Evolutionary conservation across 2,888 invertebrate genomes (phyloP), one percentile per base, ranked within the genome.

Genomic region (Philereme vetulata): DNA sequence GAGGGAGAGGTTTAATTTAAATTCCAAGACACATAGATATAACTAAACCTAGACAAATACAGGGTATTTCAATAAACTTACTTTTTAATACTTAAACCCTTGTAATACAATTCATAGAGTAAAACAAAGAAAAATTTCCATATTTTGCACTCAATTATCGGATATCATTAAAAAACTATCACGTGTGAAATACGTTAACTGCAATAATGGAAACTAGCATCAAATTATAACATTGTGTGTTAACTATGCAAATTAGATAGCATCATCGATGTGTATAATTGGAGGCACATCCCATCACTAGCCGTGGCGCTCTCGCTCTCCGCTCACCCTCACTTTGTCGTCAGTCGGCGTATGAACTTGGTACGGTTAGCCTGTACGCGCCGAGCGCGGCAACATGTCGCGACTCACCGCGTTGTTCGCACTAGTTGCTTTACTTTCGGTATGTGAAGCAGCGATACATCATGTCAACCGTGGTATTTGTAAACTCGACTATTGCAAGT

Each of bases 401-500:
- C 81, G 79, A 65, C 74, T 76, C 56, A 65, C 64, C 69, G 91
- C 84, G 80, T 81, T 80, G 90, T 91, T 82, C 93, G 93, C 90
- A 92, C 92, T 88, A 91, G 93, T 85, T 88, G 91, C 72, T 80
- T 84, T 79, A 80, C 82, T 71, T 85, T 86, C 74, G 76, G 82
- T 75, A 64, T 72, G 72, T 55, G 67, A 59, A 60, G 78, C 66
- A 71, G 74, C 49, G 62, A 71, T 52, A 62, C 68, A 52, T 55
- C 67, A 57, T 35, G 42, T 38, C 32, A 11, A 48, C 3, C 46
- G 43, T 8, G 90, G 91, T 57, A 85, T 95, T 68, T 95, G 95
- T 80, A 66, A 72, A 11, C 55, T 76, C 42, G 85, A 85, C 60
- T 94, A 91, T 72, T 95, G 95, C 86, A 90, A 88, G 70, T 95